A percentile compares a stretch with the other conserved stretches of the same genome.
phyloP scores from a whole-genome alignment of 1,140 invertebrate species.

The Ips nitidus region DNA sequence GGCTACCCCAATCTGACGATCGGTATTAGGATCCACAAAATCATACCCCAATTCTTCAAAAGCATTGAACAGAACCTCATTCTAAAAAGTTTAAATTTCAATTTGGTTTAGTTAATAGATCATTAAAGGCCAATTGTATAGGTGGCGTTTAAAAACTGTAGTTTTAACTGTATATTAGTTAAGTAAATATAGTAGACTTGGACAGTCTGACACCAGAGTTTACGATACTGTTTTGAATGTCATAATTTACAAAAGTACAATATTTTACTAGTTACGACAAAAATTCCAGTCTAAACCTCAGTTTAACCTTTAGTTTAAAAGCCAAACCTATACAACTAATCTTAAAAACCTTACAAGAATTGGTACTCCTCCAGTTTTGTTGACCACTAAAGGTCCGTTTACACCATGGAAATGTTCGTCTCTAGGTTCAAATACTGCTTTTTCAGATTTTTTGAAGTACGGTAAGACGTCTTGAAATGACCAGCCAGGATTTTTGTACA shows the following conservation, averaged over 20 bases:
- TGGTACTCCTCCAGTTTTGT: constrained; percentile 1
- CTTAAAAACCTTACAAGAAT: background rate
- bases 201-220: too few relatives aligned
- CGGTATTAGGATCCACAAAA: constrained; percentile 34
- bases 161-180: too few relatives aligned
- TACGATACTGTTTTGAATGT: too few relatives aligned
- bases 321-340: background rate
- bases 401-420: constrained; percentile 15
- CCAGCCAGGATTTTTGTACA: constrained; percentile 69
- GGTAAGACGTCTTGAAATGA: constrained; percentile 75
- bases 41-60: constrained; percentile 48
- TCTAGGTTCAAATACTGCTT: constrained; percentile 54
- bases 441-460: constrained; percentile 80
- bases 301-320: constrained; percentile 53
- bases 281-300: constrained; percentile 54
- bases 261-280: too few relatives aligned
- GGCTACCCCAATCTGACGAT: constrained; percentile 61
- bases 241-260: too few relatives aligned
- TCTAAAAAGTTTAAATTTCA: background rate
- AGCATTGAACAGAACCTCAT: constrained; percentile 1
- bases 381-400: constrained; percentile 4
- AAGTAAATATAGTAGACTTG: too few relatives aligned
- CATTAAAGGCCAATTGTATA: too few relatives aligned
- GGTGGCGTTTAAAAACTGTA: too few relatives aligned
- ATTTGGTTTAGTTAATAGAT: too few relatives aligned